Conservation (phyloP, 2,113 vertebrate genomes). For the Nothocercus nigrocapillus region DNA sequence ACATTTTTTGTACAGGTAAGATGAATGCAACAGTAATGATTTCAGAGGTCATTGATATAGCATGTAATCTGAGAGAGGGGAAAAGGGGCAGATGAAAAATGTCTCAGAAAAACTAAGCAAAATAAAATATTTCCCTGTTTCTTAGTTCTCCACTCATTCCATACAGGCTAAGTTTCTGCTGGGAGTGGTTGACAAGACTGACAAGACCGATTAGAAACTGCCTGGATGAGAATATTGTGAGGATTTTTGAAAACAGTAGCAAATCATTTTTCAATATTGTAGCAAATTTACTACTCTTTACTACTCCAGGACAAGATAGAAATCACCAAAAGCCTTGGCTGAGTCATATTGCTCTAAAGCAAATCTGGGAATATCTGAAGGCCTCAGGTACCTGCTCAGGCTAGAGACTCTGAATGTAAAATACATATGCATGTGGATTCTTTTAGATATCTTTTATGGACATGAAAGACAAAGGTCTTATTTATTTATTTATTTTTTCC, state of each 20-base stretch:
- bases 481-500: background rate
- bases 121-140: background rate
- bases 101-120: rapidly evolving
- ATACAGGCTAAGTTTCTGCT: background rate
- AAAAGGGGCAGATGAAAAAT: background rate
- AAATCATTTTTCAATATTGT: background rate
- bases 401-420: background rate
- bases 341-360: background rate
- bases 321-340: background rate
- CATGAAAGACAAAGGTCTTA: background rate
- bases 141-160: background rate
- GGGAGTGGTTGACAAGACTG: background rate
- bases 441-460: background rate
- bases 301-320: background rate
- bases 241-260: background rate
- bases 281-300: background rate
- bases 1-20: background rate
- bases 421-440: background rate
- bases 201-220: background rate
- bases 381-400: background rate
- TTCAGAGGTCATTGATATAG: background rate
- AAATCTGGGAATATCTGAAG: background rate
- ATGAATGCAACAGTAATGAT: rapidly evolving
- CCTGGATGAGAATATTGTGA: background rate
- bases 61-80: background rate